Evolutionary conservation across 2,888 invertebrate species (phyloP).

Genomic region (Stenoptilia bipunctidactyla): DNA sequence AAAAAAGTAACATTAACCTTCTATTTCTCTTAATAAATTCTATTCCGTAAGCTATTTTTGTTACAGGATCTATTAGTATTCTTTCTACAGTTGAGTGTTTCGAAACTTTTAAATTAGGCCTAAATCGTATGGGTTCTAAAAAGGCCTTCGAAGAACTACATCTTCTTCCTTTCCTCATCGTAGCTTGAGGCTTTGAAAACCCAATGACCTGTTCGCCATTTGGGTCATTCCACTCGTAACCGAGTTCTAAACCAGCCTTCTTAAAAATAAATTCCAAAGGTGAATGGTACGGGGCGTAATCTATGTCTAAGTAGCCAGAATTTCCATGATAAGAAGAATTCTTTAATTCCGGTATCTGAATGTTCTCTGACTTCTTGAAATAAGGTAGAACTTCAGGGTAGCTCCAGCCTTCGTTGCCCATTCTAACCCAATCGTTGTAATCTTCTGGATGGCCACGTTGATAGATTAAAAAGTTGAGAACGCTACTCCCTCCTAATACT

Average conservation of each 20-base stretch:
- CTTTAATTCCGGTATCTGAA: conserved; percentile 66
- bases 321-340: conserved; percentile 77
- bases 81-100: conserved; percentile 77
- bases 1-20: conserved; percentile 38
- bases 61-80: conserved; percentile 74
- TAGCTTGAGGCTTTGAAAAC: conserved; percentile 79
- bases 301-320: conserved; percentile 78
- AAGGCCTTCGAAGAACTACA: conserved; percentile 87
- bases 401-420: conserved; percentile 87
- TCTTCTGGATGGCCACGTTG: conserved; percentile 84
- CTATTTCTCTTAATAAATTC: conserved; percentile 75
- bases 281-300: conserved; percentile 74
- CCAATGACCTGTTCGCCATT: conserved; percentile 76
- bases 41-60: conserved; percentile 75
- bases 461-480: conserved; percentile 84
- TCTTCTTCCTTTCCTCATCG: conserved; percentile 77
- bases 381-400: conserved; percentile 80
- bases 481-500: conserved; percentile 79
- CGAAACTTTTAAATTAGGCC: conserved; percentile 79
- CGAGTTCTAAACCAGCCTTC: conserved; percentile 76
- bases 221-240: conserved; percentile 79
- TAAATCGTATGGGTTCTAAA: conserved; percentile 73
- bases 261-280: conserved; percentile 75
- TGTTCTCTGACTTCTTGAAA: conserved; percentile 84
- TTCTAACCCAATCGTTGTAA: conserved; percentile 84